Conservation (phyloP, 2,888 invertebrate species). For the Volucella bombylans region DNA sequence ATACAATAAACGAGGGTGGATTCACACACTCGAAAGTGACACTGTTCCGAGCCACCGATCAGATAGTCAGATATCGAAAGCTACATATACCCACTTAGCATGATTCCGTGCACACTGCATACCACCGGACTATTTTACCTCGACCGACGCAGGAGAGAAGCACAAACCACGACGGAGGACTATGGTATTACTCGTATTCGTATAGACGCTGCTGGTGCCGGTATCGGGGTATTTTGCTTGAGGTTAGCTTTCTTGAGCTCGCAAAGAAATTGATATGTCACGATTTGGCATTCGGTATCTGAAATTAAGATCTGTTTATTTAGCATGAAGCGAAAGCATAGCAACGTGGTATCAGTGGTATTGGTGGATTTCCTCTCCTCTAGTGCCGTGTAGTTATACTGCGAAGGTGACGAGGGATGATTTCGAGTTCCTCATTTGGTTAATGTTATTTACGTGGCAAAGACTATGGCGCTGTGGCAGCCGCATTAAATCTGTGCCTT, state of each 20-base stretch:
- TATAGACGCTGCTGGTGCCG: too few relatives aligned
- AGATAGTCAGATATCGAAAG: conserved; percentile 61
- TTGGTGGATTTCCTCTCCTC: too few relatives aligned
- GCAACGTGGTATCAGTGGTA: conserved; percentile 37
- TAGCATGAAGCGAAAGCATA: conserved; percentile 69
- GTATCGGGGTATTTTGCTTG: neutral
- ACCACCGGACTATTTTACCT: conserved; percentile 47
- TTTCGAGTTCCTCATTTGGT: conserved; percentile 65
- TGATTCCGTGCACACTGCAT: conserved; percentile 53
- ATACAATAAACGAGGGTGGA: conserved; percentile 58
- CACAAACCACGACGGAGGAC: conserved; percentile 27
- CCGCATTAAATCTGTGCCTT: conserved; percentile 65
- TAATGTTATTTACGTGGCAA: conserved; percentile 62
- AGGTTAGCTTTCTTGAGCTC: conserved; percentile 54
- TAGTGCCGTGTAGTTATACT: neutral
- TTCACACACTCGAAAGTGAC: conserved; percentile 72
- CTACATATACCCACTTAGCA: conserved; percentile 64
- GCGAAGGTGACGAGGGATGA: neutral
- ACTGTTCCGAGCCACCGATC: conserved; percentile 65
- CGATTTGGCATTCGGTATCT: conserved; percentile 72
- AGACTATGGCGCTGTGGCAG: conserved; percentile 32
- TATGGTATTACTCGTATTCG: too few relatives aligned
- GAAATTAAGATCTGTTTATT: conserved; percentile 74
- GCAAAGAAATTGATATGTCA: conserved; percentile 73
- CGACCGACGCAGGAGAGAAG: conserved; percentile 1